Base-by-base conservation (phyloP, 2,797 vertebrate species). In the Sciaenops ocellatus region DNA sequence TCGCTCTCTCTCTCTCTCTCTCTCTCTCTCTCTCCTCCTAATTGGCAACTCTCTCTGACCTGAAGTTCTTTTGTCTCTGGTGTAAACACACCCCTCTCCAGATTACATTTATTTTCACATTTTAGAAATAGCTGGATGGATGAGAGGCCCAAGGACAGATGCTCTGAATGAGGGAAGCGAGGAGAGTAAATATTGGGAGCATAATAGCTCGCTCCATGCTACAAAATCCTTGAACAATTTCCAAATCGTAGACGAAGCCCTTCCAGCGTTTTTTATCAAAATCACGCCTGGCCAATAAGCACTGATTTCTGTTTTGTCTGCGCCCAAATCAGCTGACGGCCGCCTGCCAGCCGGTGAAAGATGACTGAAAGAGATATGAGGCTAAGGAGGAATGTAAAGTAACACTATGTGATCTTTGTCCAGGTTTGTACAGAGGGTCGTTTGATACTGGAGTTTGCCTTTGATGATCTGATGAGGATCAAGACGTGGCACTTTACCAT, bases 401-500 rank as follows among this genome's bases (percentile, higher is more conserved):
- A 77, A 82, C 57, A 6, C 65, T 52, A 17, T 90, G 66, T 85
- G 71, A 64, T 85, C 67, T 87, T 69, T 83, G 41, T 85, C 55
- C 93, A 99, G 98, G 98, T 99, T 67, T 99, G 98, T 87, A 99
- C 98, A 72, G 98, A 99, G 96, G 98, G 98, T 65, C 97, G 97
- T 80, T 95, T 99, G 95, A 98, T 99, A 93, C 95, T 99, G 95
- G 98, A 99, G 95, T 99, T 99, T 85, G 97, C 97, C 90, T 99
- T 99, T 79, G 98, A 99, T 85, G 98, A 99, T 94, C 96, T 99
- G 93, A 99, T 99, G 98, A 97, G 98, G 95, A 99, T 99, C 95
- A 99, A 99, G 96, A 98, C 97, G 50, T 99, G 98, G 98, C 98
- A 99, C 97, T 99, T 99, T 96, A 99, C 97, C 94, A 98, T 99